phyloP scores from a whole-genome alignment of 2,888 invertebrate species.

The Gisinianus flammeolus region DNA sequence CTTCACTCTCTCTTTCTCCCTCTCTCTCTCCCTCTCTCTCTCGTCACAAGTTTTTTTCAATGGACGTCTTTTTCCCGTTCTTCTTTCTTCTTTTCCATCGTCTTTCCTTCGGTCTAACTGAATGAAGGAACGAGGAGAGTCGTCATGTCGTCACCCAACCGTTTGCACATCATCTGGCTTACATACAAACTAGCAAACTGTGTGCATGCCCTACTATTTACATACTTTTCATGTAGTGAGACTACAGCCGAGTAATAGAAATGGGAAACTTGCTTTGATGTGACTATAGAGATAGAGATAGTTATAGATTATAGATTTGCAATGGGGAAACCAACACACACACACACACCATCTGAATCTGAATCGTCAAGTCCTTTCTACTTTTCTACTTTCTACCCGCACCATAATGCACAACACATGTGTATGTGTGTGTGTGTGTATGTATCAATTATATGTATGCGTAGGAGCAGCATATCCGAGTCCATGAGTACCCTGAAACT shows the following conservation, averaged over 20 bases:
- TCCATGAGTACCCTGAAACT: background rate
- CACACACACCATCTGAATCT: background rate
- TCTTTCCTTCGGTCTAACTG: no score
- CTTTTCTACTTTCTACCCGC: background rate
- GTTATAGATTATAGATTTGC: background rate
- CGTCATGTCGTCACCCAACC: background rate
- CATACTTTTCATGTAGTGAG: background rate
- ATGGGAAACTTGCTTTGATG: background rate
- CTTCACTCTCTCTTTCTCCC: background rate
- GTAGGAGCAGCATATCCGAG: background rate
- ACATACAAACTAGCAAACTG: background rate
- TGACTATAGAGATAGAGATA: background rate
- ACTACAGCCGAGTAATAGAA: background rate
- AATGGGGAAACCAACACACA: background rate
- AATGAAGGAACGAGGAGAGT: no score
- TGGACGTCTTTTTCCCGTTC: background rate
- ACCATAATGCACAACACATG: background rate
- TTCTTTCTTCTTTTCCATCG: background rate
- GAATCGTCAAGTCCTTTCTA: background rate
- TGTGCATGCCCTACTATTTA: no score
- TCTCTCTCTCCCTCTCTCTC: background rate
- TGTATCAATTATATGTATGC: background rate
- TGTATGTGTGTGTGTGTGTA: background rate
- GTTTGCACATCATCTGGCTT: slow-evolving; percentile 3
- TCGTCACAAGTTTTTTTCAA: slow-evolving; percentile 4